Evolutionary conservation across 2,797 vertebrate genomes (phyloP).

Genomic region (Manis javanica): DNA sequence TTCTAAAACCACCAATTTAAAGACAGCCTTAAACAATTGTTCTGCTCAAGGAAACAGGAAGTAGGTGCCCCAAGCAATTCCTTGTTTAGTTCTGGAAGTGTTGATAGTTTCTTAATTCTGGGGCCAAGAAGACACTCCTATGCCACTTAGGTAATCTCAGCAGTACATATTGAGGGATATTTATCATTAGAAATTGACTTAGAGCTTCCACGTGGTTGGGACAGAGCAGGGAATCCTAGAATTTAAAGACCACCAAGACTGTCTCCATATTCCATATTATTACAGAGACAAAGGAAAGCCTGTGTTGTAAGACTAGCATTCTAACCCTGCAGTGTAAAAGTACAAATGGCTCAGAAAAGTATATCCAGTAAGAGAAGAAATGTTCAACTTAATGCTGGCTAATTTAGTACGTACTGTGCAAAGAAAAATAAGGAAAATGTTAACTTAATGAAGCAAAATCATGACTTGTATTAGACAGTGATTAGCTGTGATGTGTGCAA

Average conservation of each 20-base stretch:
- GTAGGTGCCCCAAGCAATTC: background rate
- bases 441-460: slow-evolving; percentile 77
- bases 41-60: background rate
- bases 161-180: background rate
- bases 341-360: background rate
- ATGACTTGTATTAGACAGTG: slow-evolving; percentile 75
- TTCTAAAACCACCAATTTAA: background rate
- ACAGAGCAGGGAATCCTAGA: background rate
- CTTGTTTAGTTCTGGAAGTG: background rate
- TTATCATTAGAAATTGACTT: background rate
- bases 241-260: background rate
- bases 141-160: background rate
- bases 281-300: background rate
- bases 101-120: background rate
- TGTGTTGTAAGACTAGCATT: background rate
- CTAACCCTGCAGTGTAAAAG: background rate
- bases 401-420: background rate
- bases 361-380: slow-evolving; percentile 33
- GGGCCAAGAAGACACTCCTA: background rate
- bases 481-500: slow-evolving; percentile 71
- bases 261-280: background rate
- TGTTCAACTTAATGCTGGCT: slow-evolving; percentile 40
- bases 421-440: slow-evolving; percentile 64
- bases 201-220: background rate
- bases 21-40: background rate